Evolutionary conservation across 2,113 vertebrate genomes (phyloP).

Genomic region (Oreochromis spilurus): DNA sequence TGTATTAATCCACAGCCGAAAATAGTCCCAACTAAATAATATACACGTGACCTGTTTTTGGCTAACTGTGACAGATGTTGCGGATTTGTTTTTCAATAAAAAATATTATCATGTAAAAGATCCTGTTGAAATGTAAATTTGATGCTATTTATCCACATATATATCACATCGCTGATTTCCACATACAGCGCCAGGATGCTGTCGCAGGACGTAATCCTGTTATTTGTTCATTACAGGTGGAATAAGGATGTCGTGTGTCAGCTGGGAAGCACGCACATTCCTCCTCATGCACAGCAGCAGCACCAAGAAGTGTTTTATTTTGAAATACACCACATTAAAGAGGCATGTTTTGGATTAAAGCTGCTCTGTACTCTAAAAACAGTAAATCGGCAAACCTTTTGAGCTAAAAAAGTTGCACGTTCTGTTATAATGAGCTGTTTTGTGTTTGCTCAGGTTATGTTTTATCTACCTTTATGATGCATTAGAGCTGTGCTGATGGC

Average conservation of each 20-base stretch:
- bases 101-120: not conserved
- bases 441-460: fast-evolving
- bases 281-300: not conserved
- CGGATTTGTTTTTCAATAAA: not conserved
- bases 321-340: fast-evolving
- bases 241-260: not conserved
- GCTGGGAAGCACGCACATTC: not conserved
- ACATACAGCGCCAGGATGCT: not conserved
- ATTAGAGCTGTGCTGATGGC: not conserved
- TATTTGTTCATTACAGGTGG: not conserved
- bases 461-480: not conserved
- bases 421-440: not conserved
- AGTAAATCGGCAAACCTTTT: not conserved
- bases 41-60: fast-evolving
- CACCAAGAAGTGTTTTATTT: not conserved
- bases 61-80: not conserved
- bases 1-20: not conserved
- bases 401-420: not conserved
- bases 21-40: not conserved
- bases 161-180: not conserved
- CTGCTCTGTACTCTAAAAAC: not conserved
- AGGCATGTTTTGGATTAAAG: not conserved
- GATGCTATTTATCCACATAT: not conserved
- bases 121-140: not conserved
- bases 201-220: not conserved